These are phyloP conservation scores for Drosophila pectinifera DNA, from an alignment of 1,140 invertebrate species.

Conservation along the genomic window DNA sequence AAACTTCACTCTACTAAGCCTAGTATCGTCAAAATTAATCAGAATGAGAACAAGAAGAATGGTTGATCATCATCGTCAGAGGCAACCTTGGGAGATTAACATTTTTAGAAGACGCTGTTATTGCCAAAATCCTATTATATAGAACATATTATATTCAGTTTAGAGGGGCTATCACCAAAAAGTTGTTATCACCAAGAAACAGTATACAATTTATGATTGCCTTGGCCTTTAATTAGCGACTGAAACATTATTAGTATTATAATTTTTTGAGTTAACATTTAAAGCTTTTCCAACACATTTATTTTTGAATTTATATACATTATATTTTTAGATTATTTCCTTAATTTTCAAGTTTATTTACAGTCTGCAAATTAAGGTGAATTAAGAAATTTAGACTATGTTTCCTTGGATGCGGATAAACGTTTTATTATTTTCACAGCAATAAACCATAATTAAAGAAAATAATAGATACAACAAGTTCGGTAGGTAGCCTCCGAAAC, in stretches of 20 bases:
- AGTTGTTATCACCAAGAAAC: not conserved
- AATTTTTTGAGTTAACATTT: not conserved
- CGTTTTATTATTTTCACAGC: too few relatives aligned
- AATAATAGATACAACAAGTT: not conserved
- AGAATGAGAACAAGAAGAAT: not conserved
- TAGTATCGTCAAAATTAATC: not conserved
- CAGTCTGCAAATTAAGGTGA: too few relatives aligned
- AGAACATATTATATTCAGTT: constrained; percentile 1
- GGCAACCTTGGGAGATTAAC: constrained; percentile 7
- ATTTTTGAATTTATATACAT: too few relatives aligned
- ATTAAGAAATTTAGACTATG: too few relatives aligned
- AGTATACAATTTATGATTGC: not conserved
- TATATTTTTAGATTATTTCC: too few relatives aligned
- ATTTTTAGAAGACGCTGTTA: not conserved
- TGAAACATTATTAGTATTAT: not conserved
- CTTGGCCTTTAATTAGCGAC: not conserved
- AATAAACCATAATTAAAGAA: too few relatives aligned
- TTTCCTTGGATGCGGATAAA: too few relatives aligned
- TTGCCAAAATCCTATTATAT: not conserved
- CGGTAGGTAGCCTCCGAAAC: not conserved
- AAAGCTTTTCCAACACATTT: too few relatives aligned
- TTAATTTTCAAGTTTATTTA: too few relatives aligned
- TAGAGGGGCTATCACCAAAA: too few relatives aligned
- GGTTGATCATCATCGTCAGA: not conserved
- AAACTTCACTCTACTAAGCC: not conserved